Percentiles rank a stretch among this genome's conserved stretches.
phyloP scores from a whole-genome alignment of 2,888 invertebrate species.

The Sepiola atlantica region DNA sequence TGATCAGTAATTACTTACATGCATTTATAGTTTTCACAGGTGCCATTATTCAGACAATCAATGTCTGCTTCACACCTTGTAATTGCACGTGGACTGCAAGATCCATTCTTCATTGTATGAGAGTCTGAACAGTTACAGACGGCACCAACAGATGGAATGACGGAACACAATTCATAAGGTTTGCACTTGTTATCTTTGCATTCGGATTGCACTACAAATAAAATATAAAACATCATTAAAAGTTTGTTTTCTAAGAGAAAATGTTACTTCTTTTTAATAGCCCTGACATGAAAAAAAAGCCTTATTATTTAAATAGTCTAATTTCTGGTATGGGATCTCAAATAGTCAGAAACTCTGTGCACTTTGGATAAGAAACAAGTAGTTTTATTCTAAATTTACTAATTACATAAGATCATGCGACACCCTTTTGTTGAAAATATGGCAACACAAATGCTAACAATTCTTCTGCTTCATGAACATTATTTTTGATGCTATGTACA shows the following conservation, averaged over 20 bases:
- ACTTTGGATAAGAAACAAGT: no score
- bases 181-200: slow-evolving; percentile 50
- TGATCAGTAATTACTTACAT: slow-evolving; percentile 50
- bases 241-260: neutral
- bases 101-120: slow-evolving; percentile 55
- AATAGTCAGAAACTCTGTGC: no score
- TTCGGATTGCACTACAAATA: neutral
- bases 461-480: no score
- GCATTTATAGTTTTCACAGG: slow-evolving; percentile 73
- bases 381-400: no score
- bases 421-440: no score
- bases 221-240: neutral
- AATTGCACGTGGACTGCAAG: slow-evolving; percentile 55
- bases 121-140: slow-evolving; percentile 74
- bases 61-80: slow-evolving; percentile 50
- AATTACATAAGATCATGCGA: no score
- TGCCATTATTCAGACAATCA: slow-evolving; percentile 78
- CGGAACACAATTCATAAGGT: slow-evolving; percentile 75
- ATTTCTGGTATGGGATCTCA: no score
- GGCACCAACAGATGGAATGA: slow-evolving; percentile 61
- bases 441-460: no score
- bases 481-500: no score
- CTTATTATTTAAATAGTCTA: no score
- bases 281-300: no score
- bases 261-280: no score